Evolutionary conservation across 2,113 vertebrate genomes (phyloP), one percentile per base, ranked within the genome.

Genomic region (Tapirus terrestris): DNA sequence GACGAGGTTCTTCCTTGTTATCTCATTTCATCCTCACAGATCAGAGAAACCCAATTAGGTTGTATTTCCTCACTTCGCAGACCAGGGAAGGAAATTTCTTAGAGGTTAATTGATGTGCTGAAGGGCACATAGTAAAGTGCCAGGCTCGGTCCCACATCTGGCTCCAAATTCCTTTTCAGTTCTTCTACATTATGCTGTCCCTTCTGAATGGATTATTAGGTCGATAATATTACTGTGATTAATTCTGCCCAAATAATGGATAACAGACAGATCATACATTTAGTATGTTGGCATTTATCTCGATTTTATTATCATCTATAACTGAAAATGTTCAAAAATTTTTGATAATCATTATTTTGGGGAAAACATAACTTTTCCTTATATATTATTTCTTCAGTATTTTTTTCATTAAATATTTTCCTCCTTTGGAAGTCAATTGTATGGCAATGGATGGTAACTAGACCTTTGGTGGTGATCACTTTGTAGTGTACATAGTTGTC

Each of bases 11-110:
- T 60, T 65, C 31, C 61, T 77, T 23, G 36, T 91, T 86, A 75
- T 76, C 25, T 68, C 31, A 88, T 96, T 96, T 94, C 86, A 92
- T 87, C 86, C 83, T 96, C 92, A 94, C 45, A 92, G 85, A 93
- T 91, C 82, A 96, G 85, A 91, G 95, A 96, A 96, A 82, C 72
- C 31, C 86, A 98, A 89, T 97, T 94, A 97, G 88, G 68, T 96
- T 27, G 58, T 77, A 85, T 85, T 95, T 98, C 36, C 83, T 92
- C 58, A 96, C 80, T 96, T 97, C 45, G 68, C 27, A 97, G 56
- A 93, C 23, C 27, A 83, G 51, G 60, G 39, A 89, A 96, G 60
- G 36, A 94, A 72, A 96, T 96, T 91, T 94, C 75, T 68, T 77
- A 96, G 73, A 96, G 93, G 58, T 91, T 96, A 94, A 97, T 93